A percentile compares a stretch with the other conserved stretches of the same genome.
phyloP scores from a whole-genome alignment of 2,888 invertebrate genomes.

The Acrobasis consociella region DNA sequence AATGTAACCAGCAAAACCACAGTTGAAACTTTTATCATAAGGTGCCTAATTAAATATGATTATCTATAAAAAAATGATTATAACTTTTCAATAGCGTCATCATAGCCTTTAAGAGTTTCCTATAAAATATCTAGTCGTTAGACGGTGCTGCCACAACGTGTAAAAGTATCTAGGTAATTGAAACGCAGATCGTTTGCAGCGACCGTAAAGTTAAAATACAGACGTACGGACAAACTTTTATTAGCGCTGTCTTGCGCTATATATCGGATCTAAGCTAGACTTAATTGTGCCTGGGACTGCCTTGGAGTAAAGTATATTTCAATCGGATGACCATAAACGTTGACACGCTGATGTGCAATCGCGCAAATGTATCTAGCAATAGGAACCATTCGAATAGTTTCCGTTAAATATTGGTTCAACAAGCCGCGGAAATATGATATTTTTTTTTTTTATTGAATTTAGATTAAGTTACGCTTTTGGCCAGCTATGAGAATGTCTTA shows the following conservation, averaged over 20 bases:
- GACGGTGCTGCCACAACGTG: background rate
- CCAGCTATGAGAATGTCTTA: too few relatives aligned
- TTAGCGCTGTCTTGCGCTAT: constrained; percentile 9
- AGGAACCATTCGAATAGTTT: too few relatives aligned
- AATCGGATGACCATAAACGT: background rate
- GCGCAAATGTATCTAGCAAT: background rate
- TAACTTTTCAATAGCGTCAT: constrained; percentile 2
- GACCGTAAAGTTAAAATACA: constrained; percentile 26
- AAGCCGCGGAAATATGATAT: too few relatives aligned
- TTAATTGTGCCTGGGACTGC: background rate
- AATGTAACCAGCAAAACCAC: too few relatives aligned
- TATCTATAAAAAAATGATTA: too few relatives aligned
- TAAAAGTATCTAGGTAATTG: constrained; percentile 13
- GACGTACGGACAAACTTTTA: constrained; percentile 16
- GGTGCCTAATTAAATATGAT: too few relatives aligned
- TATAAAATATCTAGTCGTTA: background rate
- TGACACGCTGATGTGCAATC: background rate
- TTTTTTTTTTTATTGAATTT: too few relatives aligned
- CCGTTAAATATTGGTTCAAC: too few relatives aligned
- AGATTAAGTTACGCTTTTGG: too few relatives aligned
- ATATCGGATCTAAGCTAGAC: background rate
- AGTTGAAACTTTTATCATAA: too few relatives aligned
- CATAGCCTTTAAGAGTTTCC: background rate
- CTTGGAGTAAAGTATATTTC: background rate
- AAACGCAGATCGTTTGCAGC: constrained; percentile 16